Base-by-base conservation (phyloP, 2,113 vertebrate species). In the Hiodon tergisus region DNA sequence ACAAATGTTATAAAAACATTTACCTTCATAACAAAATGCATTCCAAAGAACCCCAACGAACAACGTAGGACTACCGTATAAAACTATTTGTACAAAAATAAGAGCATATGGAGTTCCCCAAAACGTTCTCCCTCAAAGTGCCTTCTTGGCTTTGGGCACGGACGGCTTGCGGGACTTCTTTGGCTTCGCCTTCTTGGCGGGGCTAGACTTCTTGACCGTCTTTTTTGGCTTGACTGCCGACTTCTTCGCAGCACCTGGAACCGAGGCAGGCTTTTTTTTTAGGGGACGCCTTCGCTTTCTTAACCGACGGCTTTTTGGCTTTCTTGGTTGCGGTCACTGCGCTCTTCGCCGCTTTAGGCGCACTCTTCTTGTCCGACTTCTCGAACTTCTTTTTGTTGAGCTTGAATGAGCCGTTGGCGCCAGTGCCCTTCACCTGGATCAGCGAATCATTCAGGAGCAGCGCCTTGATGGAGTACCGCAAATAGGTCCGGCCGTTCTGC, bases 341-440 rank as follows among this genome's bases (percentile, higher is more conserved):
- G 2, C 52, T 71, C 63, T 80, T 81, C 14, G 72, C 71, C 10
- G 79, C 73, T 81, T 86, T 87, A 31, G 80, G 74, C 5, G 73
- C 11, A 11, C 55, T 74, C 77, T 71, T 70, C 73, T 67, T 53
- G 55, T 57, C 54, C 66, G 74, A 82, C 48, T 85, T 88, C 79
- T 90, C 91, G 72, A 94, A 84, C 79, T 93, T 93, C 82, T 93
- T 93, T 78, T 87, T 92, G 82, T 94, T 94, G 75, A 95, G 89
- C 82, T 90, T 93, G 89, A 95, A 95, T 1, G 93, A 94, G 51
- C 94, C 94, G 79, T 94, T 95, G 76, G 94, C 94, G 9, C 94
- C 94, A 4, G 89, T 90, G 69, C 94, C 94, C 85, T 92, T 93
- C 78, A 95, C 93, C 83, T 95, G 94, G 50, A 93, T 88, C 57